Percentiles rank a stretch among this genome's conserved stretches.
Conservation (phyloP, 2,797 vertebrate species). For the Chromis chromis region DNA sequence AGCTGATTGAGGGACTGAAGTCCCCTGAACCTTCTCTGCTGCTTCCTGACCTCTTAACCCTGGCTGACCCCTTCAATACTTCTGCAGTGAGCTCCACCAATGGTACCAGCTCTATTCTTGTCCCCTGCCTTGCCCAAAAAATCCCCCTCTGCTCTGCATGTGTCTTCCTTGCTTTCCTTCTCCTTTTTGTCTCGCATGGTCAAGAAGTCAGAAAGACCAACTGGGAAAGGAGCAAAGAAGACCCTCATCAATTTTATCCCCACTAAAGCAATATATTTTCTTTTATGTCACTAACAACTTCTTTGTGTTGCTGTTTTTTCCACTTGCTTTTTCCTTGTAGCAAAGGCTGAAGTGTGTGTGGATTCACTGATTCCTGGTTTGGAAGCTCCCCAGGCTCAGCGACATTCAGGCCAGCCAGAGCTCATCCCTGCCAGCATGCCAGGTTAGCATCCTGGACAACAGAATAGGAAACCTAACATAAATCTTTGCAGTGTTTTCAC, state of each 20-base stretch:
- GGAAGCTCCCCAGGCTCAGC: slow-evolving; percentile 88
- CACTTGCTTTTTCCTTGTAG: slow-evolving; percentile 52
- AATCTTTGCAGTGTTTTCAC: neutral
- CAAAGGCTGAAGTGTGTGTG: slow-evolving; percentile 86
- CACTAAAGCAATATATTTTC: neutral
- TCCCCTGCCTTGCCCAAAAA: slow-evolving; percentile 20
- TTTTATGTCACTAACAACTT: slow-evolving; percentile 15
- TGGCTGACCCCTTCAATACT: slow-evolving; percentile 89
- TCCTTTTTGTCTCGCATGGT: slow-evolving; percentile 19
- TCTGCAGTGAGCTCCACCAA: slow-evolving; percentile 83
- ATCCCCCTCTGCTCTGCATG: slow-evolving; percentile 26
- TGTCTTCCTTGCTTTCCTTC: slow-evolving; percentile 4
- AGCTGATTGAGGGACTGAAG: slow-evolving; percentile 93
- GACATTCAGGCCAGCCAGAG: slow-evolving; percentile 87
- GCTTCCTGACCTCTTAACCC: slow-evolving; percentile 90
- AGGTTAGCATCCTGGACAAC: slow-evolving; percentile 85
- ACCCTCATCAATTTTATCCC: neutral
- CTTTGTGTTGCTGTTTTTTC: slow-evolving; percentile 23
- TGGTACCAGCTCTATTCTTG: slow-evolving; percentile 81
- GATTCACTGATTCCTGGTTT: slow-evolving; percentile 95
- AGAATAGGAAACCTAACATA: slow-evolving; percentile 1
- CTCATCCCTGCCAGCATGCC: slow-evolving; percentile 86
- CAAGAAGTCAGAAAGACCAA: neutral
- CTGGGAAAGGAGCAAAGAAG: slow-evolving; percentile 17
- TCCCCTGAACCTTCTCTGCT: slow-evolving; percentile 91